A percentile compares a stretch with the other conserved stretches of the same genome.
phyloP scores from a whole-genome alignment of 2,113 vertebrate genomes.

The Plecturocebus donacophilus region DNA sequence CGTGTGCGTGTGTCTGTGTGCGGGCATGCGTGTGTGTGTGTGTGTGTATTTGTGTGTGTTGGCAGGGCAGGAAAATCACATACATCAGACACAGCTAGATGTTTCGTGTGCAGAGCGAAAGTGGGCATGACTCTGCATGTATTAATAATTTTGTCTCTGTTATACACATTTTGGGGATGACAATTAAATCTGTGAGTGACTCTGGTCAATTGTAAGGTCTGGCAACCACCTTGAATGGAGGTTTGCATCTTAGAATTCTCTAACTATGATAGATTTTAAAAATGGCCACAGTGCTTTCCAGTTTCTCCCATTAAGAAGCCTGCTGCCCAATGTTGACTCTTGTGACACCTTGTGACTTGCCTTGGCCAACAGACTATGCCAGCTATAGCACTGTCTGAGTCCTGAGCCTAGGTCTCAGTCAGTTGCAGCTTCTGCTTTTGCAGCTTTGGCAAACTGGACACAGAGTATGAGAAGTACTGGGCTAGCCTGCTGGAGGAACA shows the following conservation, averaged over 20 bases:
- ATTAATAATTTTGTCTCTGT: neutral
- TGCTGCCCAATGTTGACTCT: neutral
- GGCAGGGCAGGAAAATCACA: neutral
- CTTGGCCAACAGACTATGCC: neutral
- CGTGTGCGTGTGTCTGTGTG: neutral
- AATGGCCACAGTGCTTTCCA: neutral
- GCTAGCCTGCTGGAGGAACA: neutral
- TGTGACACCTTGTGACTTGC: too few relatives aligned
- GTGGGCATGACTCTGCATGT: too few relatives aligned
- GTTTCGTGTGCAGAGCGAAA: neutral
- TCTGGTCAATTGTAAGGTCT: neutral
- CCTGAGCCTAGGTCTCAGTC: neutral
- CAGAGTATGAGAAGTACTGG: neutral
- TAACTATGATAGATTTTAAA: neutral
- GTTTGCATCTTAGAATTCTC: neutral
- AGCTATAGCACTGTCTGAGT: accelerated
- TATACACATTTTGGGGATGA: neutral
- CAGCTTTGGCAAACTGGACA: neutral
- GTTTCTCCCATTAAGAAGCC: neutral
- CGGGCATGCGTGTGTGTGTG: neutral
- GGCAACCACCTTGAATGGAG: neutral
- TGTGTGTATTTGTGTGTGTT: neutral
- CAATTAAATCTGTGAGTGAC: neutral
- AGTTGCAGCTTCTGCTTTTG: neutral
- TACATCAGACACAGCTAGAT: neutral